Conservation (phyloP, 2,113 vertebrate species). For the human region GRCh38 chrX:27454501-27455000, state of each 20-base stretch:
- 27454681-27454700: neutral
- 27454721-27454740: neutral
- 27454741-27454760: neutral
- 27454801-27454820: neutral
- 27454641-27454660: neutral
- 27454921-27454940: neutral
- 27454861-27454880: neutral
- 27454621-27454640: neutral
- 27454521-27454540: neutral
- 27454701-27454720: neutral
- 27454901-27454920: neutral
- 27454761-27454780: neutral
- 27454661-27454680: neutral
- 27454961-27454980: neutral
- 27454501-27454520: neutral
- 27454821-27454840: neutral
- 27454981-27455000: neutral
- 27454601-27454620: neutral
- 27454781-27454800: no score
- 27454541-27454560: neutral
- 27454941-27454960: neutral
- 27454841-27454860: neutral
- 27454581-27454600: neutral
- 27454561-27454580: neutral
- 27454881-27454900: neutral